Base-by-base conservation (phyloP, 2,113 vertebrate genomes). In the Verasper variegatus region DNA sequence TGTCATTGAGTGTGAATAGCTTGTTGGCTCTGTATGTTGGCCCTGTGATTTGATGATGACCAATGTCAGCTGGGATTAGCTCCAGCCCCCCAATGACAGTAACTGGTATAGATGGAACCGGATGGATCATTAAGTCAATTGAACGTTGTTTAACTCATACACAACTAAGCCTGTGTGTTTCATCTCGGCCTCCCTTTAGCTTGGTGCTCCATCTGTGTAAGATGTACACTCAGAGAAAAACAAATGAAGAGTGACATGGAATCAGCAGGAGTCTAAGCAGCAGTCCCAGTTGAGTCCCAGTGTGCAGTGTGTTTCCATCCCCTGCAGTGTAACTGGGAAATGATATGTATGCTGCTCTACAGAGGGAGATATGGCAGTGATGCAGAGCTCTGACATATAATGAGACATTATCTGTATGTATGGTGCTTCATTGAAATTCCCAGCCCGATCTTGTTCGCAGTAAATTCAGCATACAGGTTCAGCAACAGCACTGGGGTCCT, bases 161-260 rank as follows among this genome's bases (percentile, higher is more conserved):
- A 54, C 61, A 72, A 60, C 42, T 68, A 78, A 87, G 40, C 75
- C 68, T 26, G 5, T 78, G 35, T 27, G 62, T 81, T 83, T 86
- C 64, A 78, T 84, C 82, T 86, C 40, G 74, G 63, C 56, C 71
- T 75, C 31, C 68, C 75, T 65, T 77, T 74, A 78, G 84, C 63
- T 60, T 15, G 52, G 37, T 63, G 5, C 17, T 80, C 64, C 26
- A 12, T 88, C 72, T 86, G 66, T 84, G 61, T 77, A 74, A 54
- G 59, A 76, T 68, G 56, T 78, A 26, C 80, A 31, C 52, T 77
- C 35, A 64, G 49, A 81, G 55, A 71, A 83, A 83, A 78, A 81
- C 66, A 84, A 85, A 86, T 71, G 31, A 83, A 81, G 59, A 80
- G 65, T 83, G 85, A 82, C 86, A 85, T 71, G 42, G 49, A 84